Conservation (phyloP, 2,113 vertebrate genomes). For the Percina caprodes region DNA sequence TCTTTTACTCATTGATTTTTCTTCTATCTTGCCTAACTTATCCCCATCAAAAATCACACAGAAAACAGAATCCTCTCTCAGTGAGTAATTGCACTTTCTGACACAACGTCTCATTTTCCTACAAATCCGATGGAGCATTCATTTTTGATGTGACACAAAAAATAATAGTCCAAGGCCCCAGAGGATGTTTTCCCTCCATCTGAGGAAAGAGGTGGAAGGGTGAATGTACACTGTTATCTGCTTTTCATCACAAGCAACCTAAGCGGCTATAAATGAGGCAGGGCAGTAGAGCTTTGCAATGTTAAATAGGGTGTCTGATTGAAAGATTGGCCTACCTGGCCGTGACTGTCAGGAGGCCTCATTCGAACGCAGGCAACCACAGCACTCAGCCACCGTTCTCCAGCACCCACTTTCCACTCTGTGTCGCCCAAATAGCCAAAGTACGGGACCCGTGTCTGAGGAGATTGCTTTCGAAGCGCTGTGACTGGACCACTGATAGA, state of each 20-base stretch:
- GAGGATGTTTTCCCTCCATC: slow-evolving; percentile 41
- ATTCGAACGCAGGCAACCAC: slow-evolving; percentile 71
- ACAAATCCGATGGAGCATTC: slow-evolving; percentile 29
- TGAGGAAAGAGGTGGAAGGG: slow-evolving; percentile 36
- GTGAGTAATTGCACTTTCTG: slow-evolving; percentile 54
- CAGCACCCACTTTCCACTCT: slow-evolving; percentile 50
- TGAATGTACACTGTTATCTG: slow-evolving; percentile 61
- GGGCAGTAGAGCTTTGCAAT: slow-evolving; percentile 78
- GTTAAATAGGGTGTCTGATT: slow-evolving; percentile 79
- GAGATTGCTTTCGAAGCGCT: slow-evolving; percentile 71
- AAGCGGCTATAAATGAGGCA: slow-evolving; percentile 62
- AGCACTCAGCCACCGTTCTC: slow-evolving; percentile 39
- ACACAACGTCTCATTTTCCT: slow-evolving; percentile 48
- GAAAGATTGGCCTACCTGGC: slow-evolving; percentile 79
- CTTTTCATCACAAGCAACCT: slow-evolving; percentile 57
- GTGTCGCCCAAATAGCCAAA: slow-evolving; percentile 67
- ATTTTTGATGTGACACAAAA: slow-evolving; percentile 48
- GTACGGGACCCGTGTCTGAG: slow-evolving; percentile 69
- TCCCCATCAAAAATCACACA: slow-evolving; percentile 57
- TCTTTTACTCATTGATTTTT: slow-evolving; percentile 55
- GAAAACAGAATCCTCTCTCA: slow-evolving; percentile 35
- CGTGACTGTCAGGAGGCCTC: slow-evolving; percentile 74
- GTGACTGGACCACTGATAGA: slow-evolving; percentile 66
- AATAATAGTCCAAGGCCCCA: slow-evolving; percentile 33
- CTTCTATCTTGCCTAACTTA: slow-evolving; percentile 55